These are phyloP conservation scores for Bombus cullumanus DNA, from an alignment of 1,140 invertebrate genomes.

Conservation along the genomic window DNA sequence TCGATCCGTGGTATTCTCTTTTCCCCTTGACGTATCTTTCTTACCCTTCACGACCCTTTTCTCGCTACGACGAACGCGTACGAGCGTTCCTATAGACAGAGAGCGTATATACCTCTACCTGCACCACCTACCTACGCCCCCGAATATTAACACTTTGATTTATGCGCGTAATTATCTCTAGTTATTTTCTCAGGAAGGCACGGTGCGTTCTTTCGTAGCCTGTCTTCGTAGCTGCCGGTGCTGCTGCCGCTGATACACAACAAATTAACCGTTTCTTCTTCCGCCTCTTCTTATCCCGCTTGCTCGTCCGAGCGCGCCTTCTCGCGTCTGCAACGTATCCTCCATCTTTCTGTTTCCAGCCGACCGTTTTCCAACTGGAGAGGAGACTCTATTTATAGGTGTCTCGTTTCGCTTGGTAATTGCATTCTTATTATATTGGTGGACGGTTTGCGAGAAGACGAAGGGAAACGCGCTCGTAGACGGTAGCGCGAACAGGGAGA, in stretches of 20 bases:
- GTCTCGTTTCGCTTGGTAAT: constrained; percentile 65
- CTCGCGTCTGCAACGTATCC: background rate
- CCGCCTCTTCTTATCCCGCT: constrained; percentile 48
- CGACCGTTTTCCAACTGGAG: constrained; percentile 16
- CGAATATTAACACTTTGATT: constrained; percentile 82
- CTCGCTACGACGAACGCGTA: constrained; percentile 21
- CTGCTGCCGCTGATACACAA: constrained; percentile 72
- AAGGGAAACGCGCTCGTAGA: background rate
- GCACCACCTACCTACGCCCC: constrained; percentile 78
- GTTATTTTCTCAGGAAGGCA: constrained; percentile 76
- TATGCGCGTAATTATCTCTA: constrained; percentile 82
- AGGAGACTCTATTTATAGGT: constrained; percentile 69
- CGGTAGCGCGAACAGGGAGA: constrained; percentile 5
- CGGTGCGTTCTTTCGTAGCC: constrained; percentile 53
- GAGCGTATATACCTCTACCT: constrained; percentile 54
- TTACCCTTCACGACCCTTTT: constrained; percentile 26
- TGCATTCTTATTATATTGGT: constrained; percentile 64
- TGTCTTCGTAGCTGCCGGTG: constrained; percentile 74
- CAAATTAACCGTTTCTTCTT: constrained; percentile 77
- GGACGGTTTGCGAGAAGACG: background rate
- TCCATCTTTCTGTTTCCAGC: background rate
- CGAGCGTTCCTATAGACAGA: constrained; percentile 44
- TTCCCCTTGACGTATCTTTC: constrained; percentile 9
- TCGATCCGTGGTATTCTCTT: background rate
- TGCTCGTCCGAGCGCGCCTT: no score